A percentile compares a stretch with the other conserved stretches of the same genome.
These are phyloP conservation scores for Polypedilum pembai DNA, from an alignment of 1,140 invertebrate species.

Conservation along the genomic window DNA sequence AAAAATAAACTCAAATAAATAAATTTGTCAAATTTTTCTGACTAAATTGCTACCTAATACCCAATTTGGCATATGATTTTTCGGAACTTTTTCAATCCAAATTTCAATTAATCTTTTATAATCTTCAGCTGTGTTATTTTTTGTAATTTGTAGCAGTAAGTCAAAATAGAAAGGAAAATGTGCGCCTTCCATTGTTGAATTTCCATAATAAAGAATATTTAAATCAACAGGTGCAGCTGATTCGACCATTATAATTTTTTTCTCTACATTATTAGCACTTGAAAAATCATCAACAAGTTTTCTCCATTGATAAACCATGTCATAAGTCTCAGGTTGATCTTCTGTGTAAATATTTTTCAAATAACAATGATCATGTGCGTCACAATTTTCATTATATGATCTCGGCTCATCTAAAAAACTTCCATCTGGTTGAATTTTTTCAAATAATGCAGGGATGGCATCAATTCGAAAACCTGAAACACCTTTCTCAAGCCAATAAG, in stretches of 20 bases:
- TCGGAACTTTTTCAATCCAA: slow-evolving; percentile 53
- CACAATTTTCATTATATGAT: slow-evolving; percentile 32
- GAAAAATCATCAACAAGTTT: slow-evolving; percentile 51
- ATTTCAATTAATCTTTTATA: slow-evolving; percentile 47
- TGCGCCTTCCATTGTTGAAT: slow-evolving; percentile 48
- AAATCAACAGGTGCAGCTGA: slow-evolving; percentile 50
- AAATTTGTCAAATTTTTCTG: too few species aligned
- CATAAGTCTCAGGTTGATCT: slow-evolving; percentile 52
- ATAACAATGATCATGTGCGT: slow-evolving; percentile 48
- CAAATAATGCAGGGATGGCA: slow-evolving; percentile 52
- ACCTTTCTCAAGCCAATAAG: slow-evolving; percentile 63
- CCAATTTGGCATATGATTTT: slow-evolving; percentile 50
- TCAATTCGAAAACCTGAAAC: slow-evolving; percentile 64
- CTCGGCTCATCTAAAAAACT: background rate
- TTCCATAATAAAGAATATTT: slow-evolving; percentile 55
- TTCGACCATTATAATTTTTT: slow-evolving; percentile 54
- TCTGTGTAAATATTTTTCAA: slow-evolving; percentile 56
- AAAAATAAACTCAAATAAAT: too few species aligned
- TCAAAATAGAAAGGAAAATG: slow-evolving; percentile 62
- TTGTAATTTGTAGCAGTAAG: slow-evolving; percentile 46
- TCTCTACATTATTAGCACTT: slow-evolving; percentile 44
- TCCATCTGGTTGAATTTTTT: slow-evolving; percentile 35
- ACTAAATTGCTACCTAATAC: too few species aligned
- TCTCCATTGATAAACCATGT: slow-evolving; percentile 54
- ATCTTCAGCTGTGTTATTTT: slow-evolving; percentile 48